These are phyloP conservation scores for Festucalex cinctus DNA, from an alignment of 2,113 vertebrate genomes.

Conservation along the genomic window DNA sequence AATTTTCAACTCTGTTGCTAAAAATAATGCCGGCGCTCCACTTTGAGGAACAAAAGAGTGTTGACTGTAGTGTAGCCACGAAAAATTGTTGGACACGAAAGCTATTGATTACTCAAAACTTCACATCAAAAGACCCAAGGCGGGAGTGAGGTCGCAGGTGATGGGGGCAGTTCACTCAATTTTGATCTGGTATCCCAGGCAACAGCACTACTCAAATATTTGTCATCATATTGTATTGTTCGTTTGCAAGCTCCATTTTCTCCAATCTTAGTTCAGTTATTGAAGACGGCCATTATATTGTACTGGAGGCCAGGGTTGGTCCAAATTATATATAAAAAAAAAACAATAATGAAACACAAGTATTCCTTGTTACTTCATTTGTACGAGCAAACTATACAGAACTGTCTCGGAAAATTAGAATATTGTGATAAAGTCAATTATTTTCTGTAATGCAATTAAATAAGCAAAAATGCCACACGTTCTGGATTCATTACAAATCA, in stretches of 20 bases:
- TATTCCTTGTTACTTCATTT: too few species aligned
- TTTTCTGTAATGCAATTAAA: too few species aligned
- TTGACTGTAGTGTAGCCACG: background rate
- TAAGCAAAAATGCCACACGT: too few species aligned
- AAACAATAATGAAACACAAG: too few species aligned
- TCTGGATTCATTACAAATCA: too few species aligned
- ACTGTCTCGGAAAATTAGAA: too few species aligned
- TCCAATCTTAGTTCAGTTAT: background rate
- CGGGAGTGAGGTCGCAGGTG: background rate
- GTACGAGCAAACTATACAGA: too few species aligned
- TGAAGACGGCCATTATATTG: background rate
- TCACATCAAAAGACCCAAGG: background rate
- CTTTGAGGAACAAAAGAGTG: background rate
- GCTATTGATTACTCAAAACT: background rate
- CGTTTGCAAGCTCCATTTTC: background rate
- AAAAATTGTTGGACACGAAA: conserved; percentile 1
- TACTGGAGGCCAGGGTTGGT: too few species aligned
- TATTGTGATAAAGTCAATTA: too few species aligned
- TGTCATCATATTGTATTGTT: background rate
- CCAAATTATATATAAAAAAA: too few species aligned
- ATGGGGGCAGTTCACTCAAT: background rate
- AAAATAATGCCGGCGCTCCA: background rate
- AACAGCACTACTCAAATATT: background rate
- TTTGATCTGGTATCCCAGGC: background rate
- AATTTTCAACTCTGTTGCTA: background rate